Conservation (phyloP, 2,113 vertebrate genomes). For the Ammodytes dubius region DNA sequence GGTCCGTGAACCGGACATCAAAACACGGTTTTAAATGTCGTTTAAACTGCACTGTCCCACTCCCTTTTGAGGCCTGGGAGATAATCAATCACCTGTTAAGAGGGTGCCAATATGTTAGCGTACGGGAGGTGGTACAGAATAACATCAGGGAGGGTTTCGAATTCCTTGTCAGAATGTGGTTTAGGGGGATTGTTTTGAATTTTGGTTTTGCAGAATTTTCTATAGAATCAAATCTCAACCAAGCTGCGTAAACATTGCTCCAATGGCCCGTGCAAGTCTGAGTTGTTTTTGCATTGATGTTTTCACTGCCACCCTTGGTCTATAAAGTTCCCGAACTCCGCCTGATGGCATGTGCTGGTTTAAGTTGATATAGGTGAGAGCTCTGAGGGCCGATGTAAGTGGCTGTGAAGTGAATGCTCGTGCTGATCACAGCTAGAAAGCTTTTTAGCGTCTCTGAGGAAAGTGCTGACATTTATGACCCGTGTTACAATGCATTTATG, state of each 20-base stretch:
- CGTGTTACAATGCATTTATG: conserved; percentile 33
- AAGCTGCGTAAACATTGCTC: conserved; percentile 78
- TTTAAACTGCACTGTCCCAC: conserved; percentile 64
- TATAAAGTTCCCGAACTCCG: conserved; percentile 65
- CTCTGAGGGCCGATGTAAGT: background rate
- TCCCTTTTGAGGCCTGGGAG: conserved; percentile 51
- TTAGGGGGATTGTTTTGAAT: conserved; percentile 58
- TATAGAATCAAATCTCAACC: conserved; percentile 70
- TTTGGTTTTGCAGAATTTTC: conserved; percentile 75
- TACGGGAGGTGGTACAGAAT: conserved; percentile 58
- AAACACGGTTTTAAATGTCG: conserved; percentile 78
- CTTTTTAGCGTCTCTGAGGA: conserved; percentile 8
- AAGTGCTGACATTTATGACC: conserved; percentile 51
- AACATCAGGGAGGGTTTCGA: conserved; percentile 63
- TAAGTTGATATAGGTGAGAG: conserved; percentile 32
- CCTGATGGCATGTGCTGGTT: conserved; percentile 35
- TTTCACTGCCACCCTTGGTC: conserved; percentile 71
- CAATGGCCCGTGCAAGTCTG: conserved; percentile 67
- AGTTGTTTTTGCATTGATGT: conserved; percentile 75
- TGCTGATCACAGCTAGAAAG: conserved; percentile 23
- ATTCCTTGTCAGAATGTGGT: conserved; percentile 74
- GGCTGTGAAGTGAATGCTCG: conserved; percentile 32
- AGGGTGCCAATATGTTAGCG: conserved; percentile 80
- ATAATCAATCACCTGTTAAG: conserved; percentile 80
- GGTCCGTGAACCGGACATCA: conserved; percentile 71